phyloP scores from a whole-genome alignment of 2,113 vertebrate species.

The Centropus bengalensis region DNA sequence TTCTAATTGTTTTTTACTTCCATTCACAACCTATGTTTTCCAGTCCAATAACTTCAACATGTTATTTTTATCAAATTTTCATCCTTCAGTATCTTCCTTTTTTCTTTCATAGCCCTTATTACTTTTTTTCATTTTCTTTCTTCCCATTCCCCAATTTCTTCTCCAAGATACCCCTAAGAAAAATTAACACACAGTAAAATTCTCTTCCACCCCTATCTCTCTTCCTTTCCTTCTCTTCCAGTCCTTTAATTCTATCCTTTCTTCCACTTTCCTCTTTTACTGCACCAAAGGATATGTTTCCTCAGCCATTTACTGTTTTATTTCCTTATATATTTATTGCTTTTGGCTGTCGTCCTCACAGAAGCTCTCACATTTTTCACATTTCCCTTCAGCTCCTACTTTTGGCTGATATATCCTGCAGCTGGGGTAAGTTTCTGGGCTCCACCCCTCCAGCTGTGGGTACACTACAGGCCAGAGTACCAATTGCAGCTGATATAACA shows the following conservation, averaged over 20 bases:
- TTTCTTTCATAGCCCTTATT: background rate
- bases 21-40: background rate
- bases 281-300: background rate
- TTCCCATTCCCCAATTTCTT: background rate
- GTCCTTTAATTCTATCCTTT: background rate
- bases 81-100: background rate
- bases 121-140: background rate
- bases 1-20: background rate
- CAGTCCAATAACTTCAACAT: background rate
- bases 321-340: conserved; percentile 5
- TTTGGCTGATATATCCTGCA: background rate
- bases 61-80: background rate
- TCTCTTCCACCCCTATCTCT: background rate
- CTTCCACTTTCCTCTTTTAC: background rate
- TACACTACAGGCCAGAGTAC: background rate
- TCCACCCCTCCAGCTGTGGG: background rate
- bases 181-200: background rate
- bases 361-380: background rate
- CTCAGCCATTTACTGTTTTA: background rate
- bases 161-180: background rate
- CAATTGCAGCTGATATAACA: background rate
- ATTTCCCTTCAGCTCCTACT: background rate
- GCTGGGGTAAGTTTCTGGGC: background rate
- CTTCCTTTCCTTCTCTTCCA: background rate
- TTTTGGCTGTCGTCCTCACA: background rate